These are phyloP conservation scores for Tapera naevia DNA, from an alignment of 2,797 vertebrate genomes.

Conservation along the genomic window DNA sequence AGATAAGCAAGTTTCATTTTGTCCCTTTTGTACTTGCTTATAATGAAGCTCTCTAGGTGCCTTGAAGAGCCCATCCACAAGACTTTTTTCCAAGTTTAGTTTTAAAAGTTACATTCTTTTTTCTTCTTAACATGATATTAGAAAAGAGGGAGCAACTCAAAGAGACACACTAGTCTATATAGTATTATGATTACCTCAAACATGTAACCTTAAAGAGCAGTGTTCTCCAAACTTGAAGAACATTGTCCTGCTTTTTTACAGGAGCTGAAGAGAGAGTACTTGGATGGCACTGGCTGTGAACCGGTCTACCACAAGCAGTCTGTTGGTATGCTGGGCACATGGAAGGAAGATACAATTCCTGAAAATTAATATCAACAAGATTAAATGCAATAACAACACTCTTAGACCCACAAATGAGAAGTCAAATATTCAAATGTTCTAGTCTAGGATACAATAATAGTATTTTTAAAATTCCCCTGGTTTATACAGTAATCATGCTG, in stretches of 20 bases:
- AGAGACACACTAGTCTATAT: not conserved
- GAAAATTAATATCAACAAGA: not conserved
- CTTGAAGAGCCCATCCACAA: not conserved
- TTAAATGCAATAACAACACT: not conserved
- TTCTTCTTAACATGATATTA: not conserved
- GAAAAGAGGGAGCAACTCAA: not conserved
- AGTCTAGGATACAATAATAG: accelerated
- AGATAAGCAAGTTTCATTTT: not conserved
- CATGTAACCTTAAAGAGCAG: not conserved
- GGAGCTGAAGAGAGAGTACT: not conserved
- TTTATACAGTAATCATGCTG: accelerated
- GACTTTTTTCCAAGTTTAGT: not conserved
- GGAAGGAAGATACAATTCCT: not conserved
- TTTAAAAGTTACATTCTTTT: not conserved
- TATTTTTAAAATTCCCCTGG: not conserved
- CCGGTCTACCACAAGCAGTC: not conserved
- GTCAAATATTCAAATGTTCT: not conserved
- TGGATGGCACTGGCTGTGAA: no score
- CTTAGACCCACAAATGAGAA: not conserved
- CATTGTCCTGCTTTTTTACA: not conserved
- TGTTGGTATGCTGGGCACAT: not conserved
- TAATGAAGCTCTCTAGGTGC: not conserved
- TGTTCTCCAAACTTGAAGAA: not conserved
- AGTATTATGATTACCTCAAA: not conserved
- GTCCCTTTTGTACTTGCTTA: not conserved